phyloP scores from a whole-genome alignment of 2,113 vertebrate genomes.

The Craseonycteris thonglongyai region DNA sequence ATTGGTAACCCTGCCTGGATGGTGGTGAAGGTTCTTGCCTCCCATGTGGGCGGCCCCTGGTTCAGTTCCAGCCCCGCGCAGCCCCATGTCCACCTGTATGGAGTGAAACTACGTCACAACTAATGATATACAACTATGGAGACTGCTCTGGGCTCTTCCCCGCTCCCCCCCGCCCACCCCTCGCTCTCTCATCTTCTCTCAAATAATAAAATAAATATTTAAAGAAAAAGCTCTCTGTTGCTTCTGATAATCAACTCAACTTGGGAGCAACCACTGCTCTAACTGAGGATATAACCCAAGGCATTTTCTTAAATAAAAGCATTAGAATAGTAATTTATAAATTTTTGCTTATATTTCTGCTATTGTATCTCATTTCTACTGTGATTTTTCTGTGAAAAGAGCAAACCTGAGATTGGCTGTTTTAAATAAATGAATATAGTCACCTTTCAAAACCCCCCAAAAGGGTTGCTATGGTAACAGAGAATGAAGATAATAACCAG shows the following conservation, averaged over 20 bases:
- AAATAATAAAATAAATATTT: too few species aligned
- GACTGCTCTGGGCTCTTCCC: too few species aligned
- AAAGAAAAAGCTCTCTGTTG: neutral
- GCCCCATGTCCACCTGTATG: too few species aligned
- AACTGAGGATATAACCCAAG: neutral
- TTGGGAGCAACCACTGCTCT: neutral
- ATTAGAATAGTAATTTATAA: neutral
- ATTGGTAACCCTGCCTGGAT: too few species aligned
- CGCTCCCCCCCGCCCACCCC: too few species aligned
- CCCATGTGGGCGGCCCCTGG: too few species aligned
- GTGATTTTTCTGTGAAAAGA: conserved; percentile 7
- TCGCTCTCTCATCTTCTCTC: too few species aligned
- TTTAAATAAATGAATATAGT: conserved; percentile 27
- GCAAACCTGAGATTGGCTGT: neutral
- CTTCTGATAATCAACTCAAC: neutral
- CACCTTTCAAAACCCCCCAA: neutral
- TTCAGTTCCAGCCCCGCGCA: too few species aligned
- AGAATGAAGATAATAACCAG: conserved; percentile 18
- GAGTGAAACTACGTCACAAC: too few species aligned
- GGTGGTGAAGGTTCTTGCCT: too few species aligned
- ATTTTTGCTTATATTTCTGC: neutral
- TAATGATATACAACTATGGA: too few species aligned
- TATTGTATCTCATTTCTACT: neutral
- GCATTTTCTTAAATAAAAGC: neutral
- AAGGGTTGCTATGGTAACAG: conserved; percentile 4